A percentile compares a stretch with the other conserved stretches of the same genome.
Evolutionary conservation across 2,113 vertebrate genomes (phyloP).

Genomic region (Trematomus loennbergii): DNA sequence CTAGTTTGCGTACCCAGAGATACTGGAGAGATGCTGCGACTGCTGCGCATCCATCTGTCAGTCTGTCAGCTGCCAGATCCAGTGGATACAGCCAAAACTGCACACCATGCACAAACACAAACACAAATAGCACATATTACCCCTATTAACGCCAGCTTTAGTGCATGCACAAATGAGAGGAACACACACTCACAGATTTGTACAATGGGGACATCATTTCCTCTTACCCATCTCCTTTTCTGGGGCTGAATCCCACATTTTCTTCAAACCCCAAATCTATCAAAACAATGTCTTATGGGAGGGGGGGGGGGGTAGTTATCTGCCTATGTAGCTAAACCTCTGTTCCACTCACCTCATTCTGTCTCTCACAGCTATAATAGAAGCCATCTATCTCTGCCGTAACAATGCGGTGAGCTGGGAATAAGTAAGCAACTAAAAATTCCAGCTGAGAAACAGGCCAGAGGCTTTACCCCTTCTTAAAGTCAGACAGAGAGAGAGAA

Average conservation of each 20-base stretch:
- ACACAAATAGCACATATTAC: slow-evolving; percentile 26
- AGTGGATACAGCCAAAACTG: slow-evolving; percentile 22
- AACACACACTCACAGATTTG: background rate
- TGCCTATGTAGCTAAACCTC: slow-evolving; percentile 40
- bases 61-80: slow-evolving; percentile 43
- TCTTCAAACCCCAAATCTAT: slow-evolving; percentile 44
- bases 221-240: slow-evolving; percentile 1
- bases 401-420: slow-evolving; percentile 30
- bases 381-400: slow-evolving; percentile 41
- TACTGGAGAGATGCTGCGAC: slow-evolving; percentile 22
- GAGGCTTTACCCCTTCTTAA: slow-evolving; percentile 9
- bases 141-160: slow-evolving; percentile 18
- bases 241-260: slow-evolving; percentile 49
- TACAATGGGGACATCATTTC: slow-evolving; percentile 29
- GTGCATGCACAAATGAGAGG: background rate
- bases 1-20: slow-evolving; percentile 22
- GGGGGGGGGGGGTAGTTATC: background rate
- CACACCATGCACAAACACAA: slow-evolving; percentile 9
- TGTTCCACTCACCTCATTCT: slow-evolving; percentile 70
- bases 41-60: slow-evolving; percentile 51
- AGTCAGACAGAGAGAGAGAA: background rate
- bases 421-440: slow-evolving; percentile 11
- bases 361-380: slow-evolving; percentile 47
- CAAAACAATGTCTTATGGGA: slow-evolving; percentile 18
- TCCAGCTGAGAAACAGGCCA: slow-evolving; percentile 17